Base-by-base conservation (phyloP, 2,888 invertebrate species). In the Tetramorium bicarinatum region DNA sequence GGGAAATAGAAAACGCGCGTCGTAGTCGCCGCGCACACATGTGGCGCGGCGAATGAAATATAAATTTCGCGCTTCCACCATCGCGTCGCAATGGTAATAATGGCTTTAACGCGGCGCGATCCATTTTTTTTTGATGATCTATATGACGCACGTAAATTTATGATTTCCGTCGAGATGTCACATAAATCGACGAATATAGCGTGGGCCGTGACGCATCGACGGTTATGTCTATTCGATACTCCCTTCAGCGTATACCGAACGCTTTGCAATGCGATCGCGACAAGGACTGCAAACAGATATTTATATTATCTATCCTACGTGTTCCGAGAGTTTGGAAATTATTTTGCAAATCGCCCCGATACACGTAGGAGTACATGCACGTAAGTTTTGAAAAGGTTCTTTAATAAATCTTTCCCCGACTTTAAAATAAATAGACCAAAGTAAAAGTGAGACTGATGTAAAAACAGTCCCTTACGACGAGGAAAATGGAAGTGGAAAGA, bases 121-220 rank as follows among this genome's bases (percentile, higher is more conserved):
- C 29, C 29, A 52, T 67, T 25, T 25, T 83, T 77, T 49, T 83
- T 61, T 41, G 34, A 66, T 56, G 47, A 76, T 76, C 59, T 75
- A n/a, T 52, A 47, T 41, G 66, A 47, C 59, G 47, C 71, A 18
- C 52, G 66, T 79, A 61, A 69, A 83, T 83, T 79, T 77, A 83
- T 61, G 44, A 69, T 67, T 54, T 54, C 54, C 67, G 47, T 47
- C 56, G 47, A 59, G 4, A 61, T 59, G 79, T 71, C 71, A 47
- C 41, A 21, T 61, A 80, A 77, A 64, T 59, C 82, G 47, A 56
- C 52, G 64, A 64, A 34, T 69, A 34, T 47, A 34, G 56, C 79
- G 79, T 79, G 56, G 79, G 38, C 67, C 44, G 66, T 75, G 76
- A 66, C 76, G 66, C 67, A 72, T 77, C 66, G 82, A 67, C 56